These are phyloP conservation scores for Chelmon rostratus DNA, from an alignment of 2,797 vertebrate species.

Conservation along the genomic window DNA sequence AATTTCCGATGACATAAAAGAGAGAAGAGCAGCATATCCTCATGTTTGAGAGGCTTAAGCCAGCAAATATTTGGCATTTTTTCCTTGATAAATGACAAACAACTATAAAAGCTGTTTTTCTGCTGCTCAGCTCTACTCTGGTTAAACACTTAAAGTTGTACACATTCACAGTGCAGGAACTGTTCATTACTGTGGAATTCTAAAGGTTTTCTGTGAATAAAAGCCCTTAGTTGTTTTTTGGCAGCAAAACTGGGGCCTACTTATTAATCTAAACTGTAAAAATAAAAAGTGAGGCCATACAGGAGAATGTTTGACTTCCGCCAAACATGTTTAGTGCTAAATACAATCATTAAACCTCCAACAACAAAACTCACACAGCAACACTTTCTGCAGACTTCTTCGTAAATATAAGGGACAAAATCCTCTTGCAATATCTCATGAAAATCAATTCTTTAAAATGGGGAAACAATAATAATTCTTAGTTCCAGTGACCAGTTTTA, in stretches of 20 bases:
- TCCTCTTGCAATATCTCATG: not conserved
- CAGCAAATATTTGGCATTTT: not conserved
- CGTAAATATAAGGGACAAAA: not conserved
- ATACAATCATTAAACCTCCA: slow-evolving; percentile 3
- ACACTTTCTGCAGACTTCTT: not conserved
- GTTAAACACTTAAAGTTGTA: not conserved
- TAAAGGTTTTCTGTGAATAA: not conserved
- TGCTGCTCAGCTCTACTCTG: not conserved
- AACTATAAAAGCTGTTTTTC: not conserved
- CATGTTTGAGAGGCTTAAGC: not conserved
- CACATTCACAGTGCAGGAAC: not conserved
- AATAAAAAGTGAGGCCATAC: not conserved
- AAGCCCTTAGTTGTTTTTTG: not conserved
- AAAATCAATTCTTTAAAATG: slow-evolving; percentile 17
- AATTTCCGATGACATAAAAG: not conserved
- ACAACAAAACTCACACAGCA: slow-evolving; percentile 6
- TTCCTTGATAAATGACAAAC: not conserved
- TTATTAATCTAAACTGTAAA: not conserved
- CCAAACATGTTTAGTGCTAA: not conserved
- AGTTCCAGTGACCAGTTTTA: slow-evolving; percentile 17
- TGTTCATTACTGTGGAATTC: not conserved
- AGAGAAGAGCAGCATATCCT: not conserved
- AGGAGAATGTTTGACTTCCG: not conserved
- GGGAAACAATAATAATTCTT: not conserved
- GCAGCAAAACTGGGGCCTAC: not conserved